These are phyloP conservation scores for Drosophila atroscutellata DNA, from an alignment of 2,888 invertebrate species.

Conservation along the genomic window DNA sequence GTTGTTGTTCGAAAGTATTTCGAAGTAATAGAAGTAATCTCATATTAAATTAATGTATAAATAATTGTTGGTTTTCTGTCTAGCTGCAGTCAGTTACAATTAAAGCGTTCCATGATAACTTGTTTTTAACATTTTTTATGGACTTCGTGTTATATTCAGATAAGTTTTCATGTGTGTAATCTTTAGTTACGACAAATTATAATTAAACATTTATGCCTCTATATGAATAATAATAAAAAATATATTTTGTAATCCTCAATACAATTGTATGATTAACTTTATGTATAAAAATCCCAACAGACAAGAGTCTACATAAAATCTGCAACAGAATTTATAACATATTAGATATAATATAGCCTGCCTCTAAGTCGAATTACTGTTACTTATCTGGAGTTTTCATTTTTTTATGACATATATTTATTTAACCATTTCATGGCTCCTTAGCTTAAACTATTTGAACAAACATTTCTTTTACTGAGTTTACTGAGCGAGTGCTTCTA, in stretches of 20 bases:
- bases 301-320: background rate
- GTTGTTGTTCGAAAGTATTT: background rate
- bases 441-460: background rate
- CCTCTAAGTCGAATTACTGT: background rate
- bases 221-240: background rate
- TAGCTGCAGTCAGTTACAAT: background rate
- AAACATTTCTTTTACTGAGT: background rate
- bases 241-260: background rate
- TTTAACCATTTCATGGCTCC: background rate
- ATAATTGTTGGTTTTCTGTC: background rate
- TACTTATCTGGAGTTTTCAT: background rate
- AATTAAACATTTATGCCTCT: background rate
- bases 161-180: background rate
- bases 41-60: background rate
- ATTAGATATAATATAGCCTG: background rate
- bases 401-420: background rate
- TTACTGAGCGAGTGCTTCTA: background rate
- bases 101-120: background rate
- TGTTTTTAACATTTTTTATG: background rate
- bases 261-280: background rate
- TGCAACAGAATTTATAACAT: background rate
- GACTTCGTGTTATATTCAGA: background rate
- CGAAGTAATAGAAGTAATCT: background rate
- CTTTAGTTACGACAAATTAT: background rate
- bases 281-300: background rate